phyloP scores from a whole-genome alignment of 2,888 invertebrate species.

The Drosophila sordidula region DNA sequence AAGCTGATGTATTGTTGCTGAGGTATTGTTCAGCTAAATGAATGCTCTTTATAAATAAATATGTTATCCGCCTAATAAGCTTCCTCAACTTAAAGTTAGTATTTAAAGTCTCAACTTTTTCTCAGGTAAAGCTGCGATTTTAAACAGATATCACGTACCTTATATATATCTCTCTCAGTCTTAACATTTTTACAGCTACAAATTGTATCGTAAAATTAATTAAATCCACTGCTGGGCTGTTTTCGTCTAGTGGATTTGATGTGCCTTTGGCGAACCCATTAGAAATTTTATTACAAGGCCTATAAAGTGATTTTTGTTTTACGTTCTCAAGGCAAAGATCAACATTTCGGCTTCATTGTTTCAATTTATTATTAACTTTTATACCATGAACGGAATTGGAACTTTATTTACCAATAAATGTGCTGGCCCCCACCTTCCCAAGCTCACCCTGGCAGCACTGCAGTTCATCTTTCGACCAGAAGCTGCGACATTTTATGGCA shows the following conservation, averaged over 20 bases:
- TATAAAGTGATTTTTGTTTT: conserved; percentile 64
- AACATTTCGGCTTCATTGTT: conserved; percentile 73
- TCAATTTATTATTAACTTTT: conserved; percentile 80
- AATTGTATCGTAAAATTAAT: conserved; percentile 64
- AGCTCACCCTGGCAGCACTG: neutral
- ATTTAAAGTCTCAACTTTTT: neutral
- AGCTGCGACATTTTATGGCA: conserved; percentile 58
- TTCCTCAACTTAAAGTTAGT: too few relatives aligned
- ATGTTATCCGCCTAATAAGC: too few relatives aligned
- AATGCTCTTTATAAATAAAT: too few relatives aligned
- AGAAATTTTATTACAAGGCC: conserved; percentile 66
- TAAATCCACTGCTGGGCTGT: conserved; percentile 54
- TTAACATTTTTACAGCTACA: conserved; percentile 33
- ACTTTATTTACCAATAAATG: conserved; percentile 80
- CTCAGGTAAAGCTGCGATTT: conserved; percentile 5
- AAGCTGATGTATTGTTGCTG: too few relatives aligned
- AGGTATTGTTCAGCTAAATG: too few relatives aligned
- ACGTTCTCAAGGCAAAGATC: conserved; percentile 53
- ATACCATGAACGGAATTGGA: conserved; percentile 50
- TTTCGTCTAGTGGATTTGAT: conserved; percentile 53
- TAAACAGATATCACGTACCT: conserved; percentile 11
- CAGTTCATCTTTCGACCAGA: conserved; percentile 2
- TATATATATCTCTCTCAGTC: neutral
- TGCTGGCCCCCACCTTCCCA: neutral
- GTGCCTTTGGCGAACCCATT: conserved; percentile 56